Evolutionary conservation across 2,888 invertebrate genomes (phyloP).

Genomic region (Lypha dubia): DNA sequence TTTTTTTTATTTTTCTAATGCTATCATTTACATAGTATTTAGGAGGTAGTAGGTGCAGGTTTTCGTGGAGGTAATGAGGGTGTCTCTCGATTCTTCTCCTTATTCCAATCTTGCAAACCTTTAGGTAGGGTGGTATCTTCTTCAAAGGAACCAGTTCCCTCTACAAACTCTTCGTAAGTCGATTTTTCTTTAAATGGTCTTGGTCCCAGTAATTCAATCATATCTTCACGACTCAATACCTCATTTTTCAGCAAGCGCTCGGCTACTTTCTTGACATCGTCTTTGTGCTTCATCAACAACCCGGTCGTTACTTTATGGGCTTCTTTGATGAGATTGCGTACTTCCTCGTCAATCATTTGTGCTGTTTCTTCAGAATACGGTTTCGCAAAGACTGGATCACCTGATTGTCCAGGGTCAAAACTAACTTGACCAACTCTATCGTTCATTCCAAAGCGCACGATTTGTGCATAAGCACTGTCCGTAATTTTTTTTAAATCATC

Average conservation of each 20-base stretch:
- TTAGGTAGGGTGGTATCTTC: slow-evolving; percentile 97
- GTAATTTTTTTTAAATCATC: slow-evolving; percentile 99
- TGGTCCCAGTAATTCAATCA: slow-evolving; percentile 97
- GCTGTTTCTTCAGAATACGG: slow-evolving; percentile 99
- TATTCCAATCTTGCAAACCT: slow-evolving; percentile 98
- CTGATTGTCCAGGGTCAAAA: slow-evolving; percentile 96
- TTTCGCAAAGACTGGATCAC: slow-evolving; percentile 96
- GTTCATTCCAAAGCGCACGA: slow-evolving; percentile 99
- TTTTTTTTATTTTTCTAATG: too few species aligned
- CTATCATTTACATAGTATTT: slow-evolving; percentile 33
- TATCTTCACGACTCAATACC: slow-evolving; percentile 96
- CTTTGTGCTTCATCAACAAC: slow-evolving; percentile 91
- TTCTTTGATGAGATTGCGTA: slow-evolving; percentile 88
- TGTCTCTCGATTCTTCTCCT: slow-evolving; percentile 84
- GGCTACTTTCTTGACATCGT: slow-evolving; percentile 93
- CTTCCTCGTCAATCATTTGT: slow-evolving; percentile 97
- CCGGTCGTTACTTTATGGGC: slow-evolving; percentile 93
- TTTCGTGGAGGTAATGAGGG: slow-evolving; percentile 75
- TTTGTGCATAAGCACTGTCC: slow-evolving; percentile 98
- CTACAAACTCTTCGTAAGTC: slow-evolving; percentile 99
- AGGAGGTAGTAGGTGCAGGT: slow-evolving; percentile 76
- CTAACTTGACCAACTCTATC: slow-evolving; percentile 98
- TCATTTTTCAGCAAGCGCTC: slow-evolving; percentile 96
- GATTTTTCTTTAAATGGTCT: slow-evolving; percentile 99
- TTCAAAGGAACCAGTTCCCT: slow-evolving; percentile 98